phyloP scores from a whole-genome alignment of 2,797 vertebrate species.

The Australoheros facetus region DNA sequence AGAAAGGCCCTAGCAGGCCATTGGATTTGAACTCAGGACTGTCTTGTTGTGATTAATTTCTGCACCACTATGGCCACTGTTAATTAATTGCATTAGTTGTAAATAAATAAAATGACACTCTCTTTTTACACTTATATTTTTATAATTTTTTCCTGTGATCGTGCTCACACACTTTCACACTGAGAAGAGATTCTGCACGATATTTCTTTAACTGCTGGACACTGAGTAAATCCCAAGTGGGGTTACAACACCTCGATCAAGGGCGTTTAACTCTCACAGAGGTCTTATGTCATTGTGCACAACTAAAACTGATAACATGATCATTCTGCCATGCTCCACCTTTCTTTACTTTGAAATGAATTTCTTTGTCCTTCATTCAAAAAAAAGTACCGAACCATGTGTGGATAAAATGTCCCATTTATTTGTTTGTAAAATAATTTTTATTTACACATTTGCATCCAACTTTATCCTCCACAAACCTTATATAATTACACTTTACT shows the following conservation, averaged over 20 bases:
- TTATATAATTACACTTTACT: conserved; percentile 71
- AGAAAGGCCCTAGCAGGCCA: background rate
- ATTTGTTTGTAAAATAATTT: conserved; percentile 79
- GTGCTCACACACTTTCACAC: background rate
- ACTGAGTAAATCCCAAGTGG: no score
- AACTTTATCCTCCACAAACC: conserved; percentile 63
- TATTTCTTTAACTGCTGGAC: no score
- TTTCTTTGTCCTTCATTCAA: background rate
- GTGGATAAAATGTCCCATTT: conserved; percentile 79
- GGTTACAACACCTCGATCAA: no score
- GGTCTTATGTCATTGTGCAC: background rate
- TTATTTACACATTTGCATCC: conserved; percentile 81
- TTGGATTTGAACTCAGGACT: background rate
- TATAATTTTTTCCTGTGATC: no score
- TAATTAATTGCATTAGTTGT: background rate
- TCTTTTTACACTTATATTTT: no score
- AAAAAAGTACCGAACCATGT: conserved; percentile 27
- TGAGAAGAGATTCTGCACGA: background rate
- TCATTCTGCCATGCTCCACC: background rate
- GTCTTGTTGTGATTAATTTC: background rate
- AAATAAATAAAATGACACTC: background rate
- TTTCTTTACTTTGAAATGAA: background rate
- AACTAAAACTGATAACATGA: background rate
- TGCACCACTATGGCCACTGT: background rate
- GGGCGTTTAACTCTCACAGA: background rate